Evolutionary conservation across 2,113 vertebrate species (phyloP).

Genomic region (Terrapene triunguis): DNA sequence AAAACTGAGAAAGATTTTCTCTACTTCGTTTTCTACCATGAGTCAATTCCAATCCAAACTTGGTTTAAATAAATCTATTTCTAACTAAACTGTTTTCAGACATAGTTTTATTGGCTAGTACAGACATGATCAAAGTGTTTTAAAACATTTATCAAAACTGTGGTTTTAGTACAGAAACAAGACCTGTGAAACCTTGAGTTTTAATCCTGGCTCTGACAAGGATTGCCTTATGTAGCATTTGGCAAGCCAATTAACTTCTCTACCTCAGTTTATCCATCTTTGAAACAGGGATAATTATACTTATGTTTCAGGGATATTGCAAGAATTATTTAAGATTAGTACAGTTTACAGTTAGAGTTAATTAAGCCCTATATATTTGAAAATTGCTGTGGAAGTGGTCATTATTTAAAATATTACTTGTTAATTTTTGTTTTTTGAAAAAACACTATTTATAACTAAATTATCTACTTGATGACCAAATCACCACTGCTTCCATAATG

Average conservation of each 20-base stretch:
- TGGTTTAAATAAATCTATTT: neutral
- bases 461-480: neutral
- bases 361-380: neutral
- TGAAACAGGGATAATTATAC: constrained; percentile 32
- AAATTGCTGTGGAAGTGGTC: neutral
- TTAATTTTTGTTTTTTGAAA: neutral
- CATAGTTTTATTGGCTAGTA: neutral
- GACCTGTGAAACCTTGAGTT: neutral
- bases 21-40: neutral
- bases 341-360: constrained; percentile 13
- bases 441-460: neutral
- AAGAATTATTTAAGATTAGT: constrained; percentile 29
- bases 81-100: neutral
- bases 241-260: neutral
- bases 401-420: neutral
- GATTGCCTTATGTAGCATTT: neutral
- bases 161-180: neutral
- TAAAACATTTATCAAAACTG: neutral
- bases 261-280: neutral
- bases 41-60: neutral
- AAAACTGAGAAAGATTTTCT: neutral
- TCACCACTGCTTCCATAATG: neutral
- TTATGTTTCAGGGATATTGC: neutral
- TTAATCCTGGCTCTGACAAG: neutral
- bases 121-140: neutral